Conservation (phyloP, 2,888 invertebrate genomes). For the Tortricodes alternella region DNA sequence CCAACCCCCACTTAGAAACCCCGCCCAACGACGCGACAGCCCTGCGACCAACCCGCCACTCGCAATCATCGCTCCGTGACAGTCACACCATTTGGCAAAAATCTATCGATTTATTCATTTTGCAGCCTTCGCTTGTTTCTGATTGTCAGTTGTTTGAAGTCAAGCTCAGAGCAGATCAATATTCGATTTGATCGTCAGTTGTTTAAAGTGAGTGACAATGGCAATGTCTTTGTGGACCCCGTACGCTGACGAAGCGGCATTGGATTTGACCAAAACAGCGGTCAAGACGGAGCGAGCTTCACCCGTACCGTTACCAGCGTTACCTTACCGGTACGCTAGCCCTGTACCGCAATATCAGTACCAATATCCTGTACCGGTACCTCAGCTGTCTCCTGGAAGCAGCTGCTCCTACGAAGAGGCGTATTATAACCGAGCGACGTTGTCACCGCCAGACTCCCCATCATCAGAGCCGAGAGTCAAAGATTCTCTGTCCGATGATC, state of each 20-base stretch:
- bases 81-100: slow-evolving; percentile 25
- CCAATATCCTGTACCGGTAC: slow-evolving; percentile 34
- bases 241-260: slow-evolving; percentile 55
- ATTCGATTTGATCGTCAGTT: too few species aligned
- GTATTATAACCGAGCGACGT: slow-evolving; percentile 23
- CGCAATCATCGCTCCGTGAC: slow-evolving; percentile 33
- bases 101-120: too few species aligned
- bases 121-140: too few species aligned
- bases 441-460: slow-evolving; percentile 49
- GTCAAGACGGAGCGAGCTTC: slow-evolving; percentile 35
- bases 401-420: slow-evolving; percentile 39
- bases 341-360: slow-evolving; percentile 23
- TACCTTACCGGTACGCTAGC: slow-evolving; percentile 28
- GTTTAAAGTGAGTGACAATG: slow-evolving; percentile 11
- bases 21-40: slow-evolving; percentile 13
- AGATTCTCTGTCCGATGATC: slow-evolving; percentile 64
- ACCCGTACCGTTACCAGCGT: neutral
- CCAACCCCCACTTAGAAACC: slow-evolving; percentile 9
- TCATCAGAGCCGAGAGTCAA: slow-evolving; percentile 37
- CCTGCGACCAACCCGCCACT: slow-evolving; percentile 39
- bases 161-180: too few species aligned
- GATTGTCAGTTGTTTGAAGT: too few species aligned
- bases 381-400: slow-evolving; percentile 48
- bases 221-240: slow-evolving; percentile 70
- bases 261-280: slow-evolving; percentile 53